Percentiles rank a stretch among this genome's conserved stretches.
Evolutionary conservation across 2,888 invertebrate species (phyloP).

Genomic region (Drosophila mimetica): DNA sequence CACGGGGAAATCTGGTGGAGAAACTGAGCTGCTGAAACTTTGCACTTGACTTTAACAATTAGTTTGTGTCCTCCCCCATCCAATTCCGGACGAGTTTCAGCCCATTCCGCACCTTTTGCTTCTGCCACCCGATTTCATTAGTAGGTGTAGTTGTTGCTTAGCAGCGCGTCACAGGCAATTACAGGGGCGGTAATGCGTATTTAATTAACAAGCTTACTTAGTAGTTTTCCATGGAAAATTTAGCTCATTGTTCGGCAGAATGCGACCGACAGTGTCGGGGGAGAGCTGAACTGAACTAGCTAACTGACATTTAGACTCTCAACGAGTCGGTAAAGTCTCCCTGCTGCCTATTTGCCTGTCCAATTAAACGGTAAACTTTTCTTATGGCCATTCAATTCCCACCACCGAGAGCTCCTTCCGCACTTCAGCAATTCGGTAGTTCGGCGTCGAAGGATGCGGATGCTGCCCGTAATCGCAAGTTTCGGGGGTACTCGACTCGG

Average conservation of each 20-base stretch:
- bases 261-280: conserved; percentile 37
- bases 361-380: conserved; percentile 71
- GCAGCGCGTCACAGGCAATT: conserved; percentile 70
- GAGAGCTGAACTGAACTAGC: background rate
- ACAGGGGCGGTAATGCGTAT: conserved; percentile 77
- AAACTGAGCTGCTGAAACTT: conserved; percentile 49
- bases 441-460: conserved; percentile 14
- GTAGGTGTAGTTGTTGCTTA: conserved; percentile 49
- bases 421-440: conserved; percentile 1
- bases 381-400: conserved; percentile 55
- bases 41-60: conserved; percentile 50
- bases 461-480: conserved; percentile 3
- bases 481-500: conserved; percentile 1
- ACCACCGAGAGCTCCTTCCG: conserved; percentile 2
- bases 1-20: conserved; percentile 10
- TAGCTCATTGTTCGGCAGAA: conserved; percentile 58
- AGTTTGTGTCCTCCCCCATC: conserved; percentile 24
- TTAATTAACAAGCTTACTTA: conserved; percentile 78
- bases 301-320: conserved; percentile 46
- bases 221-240: conserved; percentile 74
- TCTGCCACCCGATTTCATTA: conserved; percentile 13
- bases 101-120: conserved; percentile 13
- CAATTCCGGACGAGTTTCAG: conserved; percentile 8
- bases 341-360: conserved; percentile 53
- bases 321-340: conserved; percentile 8